Evolutionary conservation across 2,113 vertebrate species (phyloP).

Genomic region (Symphodus melops): DNA sequence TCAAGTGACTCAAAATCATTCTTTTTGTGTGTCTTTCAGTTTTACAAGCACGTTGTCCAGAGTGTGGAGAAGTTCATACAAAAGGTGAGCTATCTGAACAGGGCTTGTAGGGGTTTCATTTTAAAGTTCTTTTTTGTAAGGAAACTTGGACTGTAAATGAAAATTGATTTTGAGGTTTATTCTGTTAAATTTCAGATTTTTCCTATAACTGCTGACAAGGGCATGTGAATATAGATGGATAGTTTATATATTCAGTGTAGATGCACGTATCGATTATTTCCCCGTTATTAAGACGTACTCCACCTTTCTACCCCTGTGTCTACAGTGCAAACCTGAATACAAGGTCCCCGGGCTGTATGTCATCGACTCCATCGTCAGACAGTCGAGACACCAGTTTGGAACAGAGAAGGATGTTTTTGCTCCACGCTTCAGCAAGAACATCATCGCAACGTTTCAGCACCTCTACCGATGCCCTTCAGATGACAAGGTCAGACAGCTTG

Average conservation of each 20-base stretch:
- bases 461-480: constrained; percentile 97
- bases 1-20: neutral
- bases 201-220: neutral
- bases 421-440: constrained; percentile 99
- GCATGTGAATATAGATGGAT: neutral
- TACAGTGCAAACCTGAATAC: constrained; percentile 98
- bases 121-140: neutral
- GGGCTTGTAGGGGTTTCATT: neutral
- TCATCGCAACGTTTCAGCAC: constrained; percentile 97
- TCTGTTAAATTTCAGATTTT: neutral
- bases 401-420: constrained; percentile 98
- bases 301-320: neutral
- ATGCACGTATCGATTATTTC: no score
- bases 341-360: constrained; percentile 98
- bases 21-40: constrained; percentile 85
- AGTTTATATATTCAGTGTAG: no score
- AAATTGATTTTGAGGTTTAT: neutral
- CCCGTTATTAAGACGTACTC: neutral
- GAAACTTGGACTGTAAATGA: no score
- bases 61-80: constrained; percentile 99
- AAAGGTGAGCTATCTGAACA: constrained; percentile 86
- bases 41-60: constrained; percentile 99
- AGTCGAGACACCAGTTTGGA: constrained; percentile 98
- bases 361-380: constrained; percentile 97
- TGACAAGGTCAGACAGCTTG: constrained; percentile 89